Conservation (phyloP, 2,888 invertebrate genomes). For the Mycogona germanica region DNA sequence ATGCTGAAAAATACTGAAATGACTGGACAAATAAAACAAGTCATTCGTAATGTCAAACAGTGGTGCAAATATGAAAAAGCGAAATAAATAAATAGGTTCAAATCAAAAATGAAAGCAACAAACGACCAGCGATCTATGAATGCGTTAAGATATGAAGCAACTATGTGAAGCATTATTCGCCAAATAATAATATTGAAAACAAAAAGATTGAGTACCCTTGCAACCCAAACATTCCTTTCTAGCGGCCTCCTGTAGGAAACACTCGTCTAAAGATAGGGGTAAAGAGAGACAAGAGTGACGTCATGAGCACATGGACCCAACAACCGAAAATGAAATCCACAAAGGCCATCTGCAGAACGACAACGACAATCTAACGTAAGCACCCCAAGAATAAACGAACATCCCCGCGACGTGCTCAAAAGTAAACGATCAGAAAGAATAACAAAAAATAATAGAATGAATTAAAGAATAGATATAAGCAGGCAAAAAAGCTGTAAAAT, state of each 20-base stretch:
- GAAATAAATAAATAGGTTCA: no score
- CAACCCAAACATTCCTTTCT: conserved; percentile 14
- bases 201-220: conserved; percentile 12
- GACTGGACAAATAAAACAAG: no score
- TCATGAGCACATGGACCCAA: background rate
- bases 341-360: background rate
- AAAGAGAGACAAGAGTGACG: background rate
- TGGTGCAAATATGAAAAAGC: no score
- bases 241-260: conserved; percentile 13
- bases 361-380: no score
- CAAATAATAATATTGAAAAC: background rate
- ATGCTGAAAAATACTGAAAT: no score
- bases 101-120: no score
- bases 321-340: background rate
- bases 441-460: background rate
- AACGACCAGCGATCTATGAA: background rate
- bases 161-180: background rate
- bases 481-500: background rate
- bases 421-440: background rate
- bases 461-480: background rate
- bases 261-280: conserved; percentile 7
- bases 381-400: background rate
- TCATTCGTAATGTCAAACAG: no score
- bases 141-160: background rate
- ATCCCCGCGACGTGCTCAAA: background rate